These are phyloP conservation scores for Mugil cephalus DNA, from an alignment of 2,113 vertebrate species.

Conservation along the genomic window DNA sequence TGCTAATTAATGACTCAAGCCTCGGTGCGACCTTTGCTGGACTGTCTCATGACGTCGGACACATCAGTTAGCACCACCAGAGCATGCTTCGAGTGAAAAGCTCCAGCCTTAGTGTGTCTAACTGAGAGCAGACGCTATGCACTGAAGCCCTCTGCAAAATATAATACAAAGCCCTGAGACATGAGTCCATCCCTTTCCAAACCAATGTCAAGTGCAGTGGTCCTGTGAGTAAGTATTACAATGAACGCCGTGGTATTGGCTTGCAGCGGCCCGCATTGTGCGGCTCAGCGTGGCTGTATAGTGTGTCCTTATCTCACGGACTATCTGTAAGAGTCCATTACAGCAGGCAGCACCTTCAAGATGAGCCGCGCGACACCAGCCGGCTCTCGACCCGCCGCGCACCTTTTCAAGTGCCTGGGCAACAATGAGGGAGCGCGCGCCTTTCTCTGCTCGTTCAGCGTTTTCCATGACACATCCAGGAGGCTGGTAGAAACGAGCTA, in stretches of 20 bases:
- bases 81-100: neutral
- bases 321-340: slow-evolving; percentile 81
- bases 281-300: slow-evolving; percentile 65
- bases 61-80: slow-evolving; percentile 9
- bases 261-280: slow-evolving; percentile 65
- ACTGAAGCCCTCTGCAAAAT: slow-evolving; percentile 12
- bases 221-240: slow-evolving; percentile 72
- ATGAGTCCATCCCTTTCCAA: slow-evolving; percentile 18
- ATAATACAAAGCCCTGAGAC: slow-evolving; percentile 19
- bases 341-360: slow-evolving; percentile 71
- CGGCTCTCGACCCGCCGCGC: slow-evolving; percentile 40
- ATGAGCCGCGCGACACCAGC: slow-evolving; percentile 62
- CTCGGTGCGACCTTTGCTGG: slow-evolving; percentile 19
- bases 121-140: neutral
- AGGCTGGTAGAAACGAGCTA: slow-evolving; percentile 16
- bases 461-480: slow-evolving; percentile 43
- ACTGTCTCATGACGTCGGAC: slow-evolving; percentile 16
- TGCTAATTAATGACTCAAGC: slow-evolving; percentile 59
- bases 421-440: slow-evolving; percentile 33
- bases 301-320: slow-evolving; percentile 75
- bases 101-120: neutral
- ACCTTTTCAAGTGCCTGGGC: slow-evolving; percentile 45
- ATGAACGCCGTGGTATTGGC: slow-evolving; percentile 65
- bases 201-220: slow-evolving; percentile 52
- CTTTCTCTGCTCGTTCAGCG: slow-evolving; percentile 72